A percentile compares a stretch with the other conserved stretches of the same genome.
Conservation (phyloP, 2,113 vertebrate genomes). For the Grallaria varia region DNA sequence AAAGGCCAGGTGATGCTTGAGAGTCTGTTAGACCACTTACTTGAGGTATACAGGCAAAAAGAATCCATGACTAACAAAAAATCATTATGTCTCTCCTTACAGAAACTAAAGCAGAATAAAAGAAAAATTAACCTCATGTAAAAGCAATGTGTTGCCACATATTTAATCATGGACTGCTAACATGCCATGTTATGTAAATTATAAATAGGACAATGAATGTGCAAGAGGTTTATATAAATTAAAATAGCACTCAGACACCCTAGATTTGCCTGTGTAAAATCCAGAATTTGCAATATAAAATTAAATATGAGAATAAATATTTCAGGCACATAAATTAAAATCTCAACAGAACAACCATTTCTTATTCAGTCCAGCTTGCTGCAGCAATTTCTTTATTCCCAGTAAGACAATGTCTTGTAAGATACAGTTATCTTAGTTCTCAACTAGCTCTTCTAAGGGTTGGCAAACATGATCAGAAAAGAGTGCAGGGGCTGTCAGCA, state of each 20-base stretch:
- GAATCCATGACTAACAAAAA: neutral
- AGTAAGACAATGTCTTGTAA: neutral
- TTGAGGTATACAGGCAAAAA: neutral
- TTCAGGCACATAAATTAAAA: conserved; percentile 9
- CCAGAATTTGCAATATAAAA: neutral
- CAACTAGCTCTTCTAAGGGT: neutral
- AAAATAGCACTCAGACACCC: neutral
- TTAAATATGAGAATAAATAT: conserved; percentile 13
- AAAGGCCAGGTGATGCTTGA: neutral
- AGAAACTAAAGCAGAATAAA: neutral
- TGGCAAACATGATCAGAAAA: neutral
- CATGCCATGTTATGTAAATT: neutral
- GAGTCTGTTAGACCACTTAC: neutral
- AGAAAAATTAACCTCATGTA: neutral
- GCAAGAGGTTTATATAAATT: neutral
- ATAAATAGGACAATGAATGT: neutral
- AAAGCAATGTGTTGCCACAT: neutral
- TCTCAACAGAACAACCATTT: neutral
- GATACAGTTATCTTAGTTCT: neutral
- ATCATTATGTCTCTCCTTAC: neutral
- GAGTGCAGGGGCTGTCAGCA: neutral
- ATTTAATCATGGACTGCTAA: neutral
- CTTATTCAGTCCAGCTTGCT: neutral
- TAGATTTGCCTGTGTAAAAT: neutral
- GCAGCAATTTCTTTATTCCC: neutral